phyloP scores from a whole-genome alignment of 2,888 invertebrate genomes.

The Amaurobius ferox region DNA sequence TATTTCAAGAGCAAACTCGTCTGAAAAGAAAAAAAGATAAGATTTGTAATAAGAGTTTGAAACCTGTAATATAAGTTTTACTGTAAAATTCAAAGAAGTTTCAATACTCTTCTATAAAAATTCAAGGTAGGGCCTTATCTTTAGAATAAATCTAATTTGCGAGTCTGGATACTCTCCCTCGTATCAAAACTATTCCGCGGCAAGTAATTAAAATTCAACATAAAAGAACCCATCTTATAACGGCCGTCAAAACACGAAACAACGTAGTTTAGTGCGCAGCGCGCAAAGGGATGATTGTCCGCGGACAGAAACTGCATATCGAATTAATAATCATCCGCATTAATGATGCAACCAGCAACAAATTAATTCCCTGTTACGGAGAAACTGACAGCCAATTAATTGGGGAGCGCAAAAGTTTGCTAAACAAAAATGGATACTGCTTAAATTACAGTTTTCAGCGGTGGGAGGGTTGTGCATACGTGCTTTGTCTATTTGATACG shows the following conservation, averaged over 20 bases:
- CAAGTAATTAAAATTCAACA: too few relatives aligned
- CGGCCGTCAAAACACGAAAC: not conserved
- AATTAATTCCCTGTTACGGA: slow-evolving; percentile 37
- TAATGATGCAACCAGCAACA: slow-evolving; percentile 38
- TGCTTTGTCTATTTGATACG: not conserved
- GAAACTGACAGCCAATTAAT: slow-evolving; percentile 44
- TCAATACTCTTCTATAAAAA: too few relatives aligned
- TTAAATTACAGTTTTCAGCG: not conserved
- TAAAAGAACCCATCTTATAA: too few relatives aligned
- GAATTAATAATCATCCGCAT: slow-evolving; percentile 42
- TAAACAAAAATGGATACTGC: not conserved
- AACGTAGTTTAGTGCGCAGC: not conserved
- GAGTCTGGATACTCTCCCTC: too few relatives aligned
- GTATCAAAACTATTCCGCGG: too few relatives aligned
- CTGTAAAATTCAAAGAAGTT: too few relatives aligned
- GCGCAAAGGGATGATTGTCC: not conserved
- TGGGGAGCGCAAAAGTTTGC: not conserved
- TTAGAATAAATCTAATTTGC: too few relatives aligned
- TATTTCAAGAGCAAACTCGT: slow-evolving; percentile 78
- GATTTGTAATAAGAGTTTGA: too few relatives aligned
- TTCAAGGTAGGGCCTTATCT: too few relatives aligned
- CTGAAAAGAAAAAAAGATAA: too few relatives aligned
- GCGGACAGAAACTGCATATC: not conserved
- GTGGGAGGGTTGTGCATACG: not conserved
- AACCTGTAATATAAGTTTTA: too few relatives aligned